phyloP scores from a whole-genome alignment of 2,113 vertebrate genomes.

The Labeo rohita region DNA sequence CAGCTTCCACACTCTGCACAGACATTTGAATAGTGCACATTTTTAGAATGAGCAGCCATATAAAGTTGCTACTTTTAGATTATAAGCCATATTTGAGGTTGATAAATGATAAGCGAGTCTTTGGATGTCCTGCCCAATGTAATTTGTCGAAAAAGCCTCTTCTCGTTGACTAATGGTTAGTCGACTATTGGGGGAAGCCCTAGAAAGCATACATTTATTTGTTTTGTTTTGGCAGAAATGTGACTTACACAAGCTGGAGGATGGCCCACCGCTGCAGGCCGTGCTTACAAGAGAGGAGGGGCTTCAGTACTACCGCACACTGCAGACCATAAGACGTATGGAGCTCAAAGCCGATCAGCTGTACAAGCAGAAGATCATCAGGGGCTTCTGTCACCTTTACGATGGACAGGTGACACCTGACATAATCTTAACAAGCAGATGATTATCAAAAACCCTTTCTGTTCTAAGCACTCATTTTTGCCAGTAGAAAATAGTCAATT shows the following conservation, averaged over 20 bases:
- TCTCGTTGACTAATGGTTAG: too few species aligned
- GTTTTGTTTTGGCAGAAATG: slow-evolving; percentile 75
- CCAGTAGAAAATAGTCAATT: too few species aligned
- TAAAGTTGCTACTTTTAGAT: too few species aligned
- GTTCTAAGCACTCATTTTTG: not conserved
- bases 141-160: too few species aligned
- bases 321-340: slow-evolving; percentile 94
- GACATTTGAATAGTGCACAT: too few species aligned
- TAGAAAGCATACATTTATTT: not conserved
- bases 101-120: too few species aligned
- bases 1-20: too few species aligned
- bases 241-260: slow-evolving; percentile 89
- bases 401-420: slow-evolving; percentile 85
- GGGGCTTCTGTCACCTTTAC: slow-evolving; percentile 95
- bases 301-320: slow-evolving; percentile 89
- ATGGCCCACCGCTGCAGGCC: slow-evolving; percentile 76
- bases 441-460: not conserved
- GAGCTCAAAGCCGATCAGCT: slow-evolving; percentile 96
- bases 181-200: too few species aligned
- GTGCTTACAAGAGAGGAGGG: slow-evolving; percentile 91
- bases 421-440: not conserved
- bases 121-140: too few species aligned
- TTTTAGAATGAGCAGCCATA: too few species aligned
- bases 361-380: slow-evolving; percentile 89
- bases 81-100: too few species aligned